A percentile compares a stretch with the other conserved stretches of the same genome.
phyloP scores from a whole-genome alignment of 2,113 vertebrate genomes.

The Sterna hirundo region DNA sequence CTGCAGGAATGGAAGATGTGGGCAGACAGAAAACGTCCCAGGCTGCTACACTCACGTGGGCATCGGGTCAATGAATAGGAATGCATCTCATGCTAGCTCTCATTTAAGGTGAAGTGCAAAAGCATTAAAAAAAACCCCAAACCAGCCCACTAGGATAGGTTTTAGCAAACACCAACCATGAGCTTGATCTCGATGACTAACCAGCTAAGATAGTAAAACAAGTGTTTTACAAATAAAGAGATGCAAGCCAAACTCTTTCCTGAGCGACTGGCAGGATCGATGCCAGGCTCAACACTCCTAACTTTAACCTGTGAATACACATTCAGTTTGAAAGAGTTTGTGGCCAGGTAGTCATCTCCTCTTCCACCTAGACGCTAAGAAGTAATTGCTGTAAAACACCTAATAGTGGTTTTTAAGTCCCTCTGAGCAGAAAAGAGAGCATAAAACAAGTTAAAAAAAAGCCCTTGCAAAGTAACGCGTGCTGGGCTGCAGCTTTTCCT shows the following conservation, averaged over 20 bases:
- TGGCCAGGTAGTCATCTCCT: background rate
- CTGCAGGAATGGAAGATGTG: background rate
- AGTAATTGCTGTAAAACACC: background rate
- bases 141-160: background rate
- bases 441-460: background rate
- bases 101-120: background rate
- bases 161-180: background rate
- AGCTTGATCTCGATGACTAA: background rate
- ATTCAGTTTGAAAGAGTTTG: background rate
- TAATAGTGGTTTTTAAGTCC: background rate
- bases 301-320: background rate
- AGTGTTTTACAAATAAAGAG: background rate
- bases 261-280: background rate
- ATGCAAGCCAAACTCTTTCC: background rate
- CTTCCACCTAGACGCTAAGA: background rate
- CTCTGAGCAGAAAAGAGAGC: background rate
- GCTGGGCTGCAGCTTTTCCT: background rate
- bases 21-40: rapidly evolving
- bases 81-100: background rate
- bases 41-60: background rate
- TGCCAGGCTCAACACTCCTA: background rate
- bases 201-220: background rate
- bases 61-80: background rate
- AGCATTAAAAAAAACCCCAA: background rate
- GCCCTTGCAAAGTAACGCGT: background rate